Percentiles rank a stretch among this genome's conserved stretches.
Evolutionary conservation across 1,140 invertebrate genomes (phyloP).

Genomic region (Metaphire vulgaris): DNA sequence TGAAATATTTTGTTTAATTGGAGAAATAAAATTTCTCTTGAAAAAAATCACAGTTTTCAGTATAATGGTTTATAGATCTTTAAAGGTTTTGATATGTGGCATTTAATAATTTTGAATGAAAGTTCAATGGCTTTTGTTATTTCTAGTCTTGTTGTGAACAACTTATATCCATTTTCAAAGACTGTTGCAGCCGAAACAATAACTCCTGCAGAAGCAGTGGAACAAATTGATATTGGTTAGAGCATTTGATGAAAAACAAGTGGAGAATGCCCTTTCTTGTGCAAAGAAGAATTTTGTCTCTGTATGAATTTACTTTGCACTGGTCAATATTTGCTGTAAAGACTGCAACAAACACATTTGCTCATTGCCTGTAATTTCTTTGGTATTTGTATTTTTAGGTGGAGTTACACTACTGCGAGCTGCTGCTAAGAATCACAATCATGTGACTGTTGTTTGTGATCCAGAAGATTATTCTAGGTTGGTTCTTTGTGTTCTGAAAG

Average conservation of each 20-base stretch:
- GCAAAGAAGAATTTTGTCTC: background rate
- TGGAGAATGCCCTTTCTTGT: slow-evolving; percentile 9
- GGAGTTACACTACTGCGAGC: slow-evolving; percentile 89
- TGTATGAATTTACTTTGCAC: background rate
- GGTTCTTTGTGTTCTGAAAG: background rate
- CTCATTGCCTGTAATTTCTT: background rate
- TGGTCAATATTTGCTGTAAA: background rate
- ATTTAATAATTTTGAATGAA: background rate
- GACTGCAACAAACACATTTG: background rate
- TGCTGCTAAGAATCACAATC: slow-evolving; percentile 92
- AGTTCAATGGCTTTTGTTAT: slow-evolving; percentile 4
- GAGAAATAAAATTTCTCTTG: no score
- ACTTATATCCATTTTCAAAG: slow-evolving; percentile 91
- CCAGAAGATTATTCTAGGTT: slow-evolving; percentile 73
- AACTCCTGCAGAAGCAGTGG: slow-evolving; percentile 80
- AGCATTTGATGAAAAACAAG: background rate
- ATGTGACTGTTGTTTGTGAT: slow-evolving; percentile 91
- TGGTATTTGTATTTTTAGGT: slow-evolving; percentile 54
- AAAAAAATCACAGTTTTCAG: no score
- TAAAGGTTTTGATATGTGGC: no score
- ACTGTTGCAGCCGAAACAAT: slow-evolving; percentile 77
- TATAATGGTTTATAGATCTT: no score
- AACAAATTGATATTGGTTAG: slow-evolving; percentile 85
- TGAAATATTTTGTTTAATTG: no score
- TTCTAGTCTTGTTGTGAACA: slow-evolving; percentile 64